phyloP scores from a whole-genome alignment of 2,888 invertebrate species.

The Alitta virens region DNA sequence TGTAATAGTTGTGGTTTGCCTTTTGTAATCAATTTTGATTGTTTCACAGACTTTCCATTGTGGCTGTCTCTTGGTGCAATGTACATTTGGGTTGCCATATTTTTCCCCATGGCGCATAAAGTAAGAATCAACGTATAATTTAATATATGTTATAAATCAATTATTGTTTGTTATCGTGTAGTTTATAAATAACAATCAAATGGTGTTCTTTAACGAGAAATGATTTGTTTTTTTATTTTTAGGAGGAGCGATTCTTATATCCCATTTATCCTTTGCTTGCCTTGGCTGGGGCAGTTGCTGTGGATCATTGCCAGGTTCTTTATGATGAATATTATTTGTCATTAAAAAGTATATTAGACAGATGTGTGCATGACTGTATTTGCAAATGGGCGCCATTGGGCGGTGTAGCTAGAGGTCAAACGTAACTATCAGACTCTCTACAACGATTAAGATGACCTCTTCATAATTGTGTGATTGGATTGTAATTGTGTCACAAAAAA shows the following conservation, averaged over 20 bases:
- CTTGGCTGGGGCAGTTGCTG: conserved; percentile 59
- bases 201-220: not conserved
- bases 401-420: no score
- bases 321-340: no score
- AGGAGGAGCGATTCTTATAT: conserved; percentile 83
- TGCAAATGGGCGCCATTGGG: no score
- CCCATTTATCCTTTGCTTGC: conserved; percentile 84
- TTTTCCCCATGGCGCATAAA: conserved; percentile 90
- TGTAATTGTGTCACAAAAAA: no score
- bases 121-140: conserved; percentile 58
- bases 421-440: no score
- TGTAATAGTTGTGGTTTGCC: no score
- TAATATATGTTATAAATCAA: not conserved
- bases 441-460: no score
- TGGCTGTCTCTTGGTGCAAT: conserved; percentile 77
- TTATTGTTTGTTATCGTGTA: not conserved
- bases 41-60: conserved; percentile 44
- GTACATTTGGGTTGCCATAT: conserved; percentile 84
- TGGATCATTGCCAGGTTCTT: conserved; percentile 65
- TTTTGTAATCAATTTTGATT: not conserved
- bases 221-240: conserved; percentile 20
- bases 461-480: no score
- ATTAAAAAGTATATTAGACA: no score
- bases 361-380: no score
- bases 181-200: not conserved